Evolutionary conservation across 1,140 invertebrate species (phyloP), one percentile per base, ranked within the genome.

Genomic region (Andrena cerasifolii): DNA sequence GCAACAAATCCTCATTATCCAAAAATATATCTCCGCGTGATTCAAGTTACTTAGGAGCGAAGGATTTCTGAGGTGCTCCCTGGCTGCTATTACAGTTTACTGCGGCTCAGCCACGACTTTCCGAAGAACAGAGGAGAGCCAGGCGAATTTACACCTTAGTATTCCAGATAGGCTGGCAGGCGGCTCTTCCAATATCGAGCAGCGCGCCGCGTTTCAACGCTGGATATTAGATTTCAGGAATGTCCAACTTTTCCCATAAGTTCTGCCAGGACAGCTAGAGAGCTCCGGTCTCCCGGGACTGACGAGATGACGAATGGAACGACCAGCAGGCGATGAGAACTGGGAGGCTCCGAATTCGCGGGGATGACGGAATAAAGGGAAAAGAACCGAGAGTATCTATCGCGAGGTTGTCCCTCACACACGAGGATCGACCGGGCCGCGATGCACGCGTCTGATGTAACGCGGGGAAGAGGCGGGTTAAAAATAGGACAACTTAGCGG

Each of bases 171-270:
- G 4, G 28, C 26, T 10, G 18, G n/a, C n/a, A n/a, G n/a, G n/a
- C 0, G 16, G 24, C 7, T 26, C 8, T n/a, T n/a, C 18, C 61
- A 7, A 28, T 24, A 26, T 40, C 10, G 5, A n/a, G 16, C 53
- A 6, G 1, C 4, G 10, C 7, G 1, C 2, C n/a, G 40, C 18
- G 49, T 71, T 26, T 49, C 24, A 59, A 51, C 51, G 65, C 24
- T 40, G 54, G 54, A 75, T 75, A 75, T 75, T 75, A 75, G 73
- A 67, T 75, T 75, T 53, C 73, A 18, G 40, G 36, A 68, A 67
- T 68, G 66, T 36, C 51, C 63, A 75, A 67, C 28, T 68, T 75
- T 26, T 24, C 0, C 7, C 73, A 31, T 75, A 58, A 75, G 68
- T 63, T 40, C 36, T 40, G n/a, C n/a, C n/a, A n/a, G n/a, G n/a